Conservation (phyloP, 2,888 invertebrate species). For the Lasioglossum malachurum region DNA sequence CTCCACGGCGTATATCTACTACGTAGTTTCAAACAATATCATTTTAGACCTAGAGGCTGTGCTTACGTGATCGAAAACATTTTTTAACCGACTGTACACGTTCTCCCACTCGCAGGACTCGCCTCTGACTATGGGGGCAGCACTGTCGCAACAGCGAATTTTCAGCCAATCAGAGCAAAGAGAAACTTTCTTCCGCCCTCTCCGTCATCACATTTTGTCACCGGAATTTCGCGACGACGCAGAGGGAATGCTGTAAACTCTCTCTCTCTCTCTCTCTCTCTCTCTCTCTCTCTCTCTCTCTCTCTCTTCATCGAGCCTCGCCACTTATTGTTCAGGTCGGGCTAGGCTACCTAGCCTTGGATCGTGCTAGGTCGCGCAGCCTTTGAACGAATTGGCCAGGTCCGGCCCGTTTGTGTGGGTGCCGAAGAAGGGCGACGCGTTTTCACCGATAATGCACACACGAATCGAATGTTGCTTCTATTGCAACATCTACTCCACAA, state of each 20-base stretch:
- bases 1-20: not conserved
- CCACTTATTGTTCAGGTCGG: constrained; percentile 57
- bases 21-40: not conserved
- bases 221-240: constrained; percentile 4
- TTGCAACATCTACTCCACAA: constrained; percentile 3
- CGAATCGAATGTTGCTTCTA: constrained; percentile 49
- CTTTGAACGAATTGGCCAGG: constrained; percentile 61
- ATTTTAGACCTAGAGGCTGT: not conserved
- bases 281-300: not conserved
- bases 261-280: constrained; percentile 25
- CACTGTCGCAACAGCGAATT: constrained; percentile 24
- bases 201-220: constrained; percentile 4
- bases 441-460: constrained; percentile 48
- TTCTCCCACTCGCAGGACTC: not conserved
- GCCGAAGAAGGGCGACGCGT: constrained; percentile 42
- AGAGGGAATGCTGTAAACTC: not conserved
- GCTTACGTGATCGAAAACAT: not conserved
- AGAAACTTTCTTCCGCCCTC: constrained; percentile 34
- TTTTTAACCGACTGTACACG: not conserved
- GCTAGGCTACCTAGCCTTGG: constrained; percentile 70
- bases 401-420: constrained; percentile 51
- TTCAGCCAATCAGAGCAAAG: not conserved
- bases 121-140: not conserved
- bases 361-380: constrained; percentile 70
- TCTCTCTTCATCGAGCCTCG: constrained; percentile 32